Conservation (phyloP, 2,888 invertebrate genomes). For the Mantis religiosa region DNA sequence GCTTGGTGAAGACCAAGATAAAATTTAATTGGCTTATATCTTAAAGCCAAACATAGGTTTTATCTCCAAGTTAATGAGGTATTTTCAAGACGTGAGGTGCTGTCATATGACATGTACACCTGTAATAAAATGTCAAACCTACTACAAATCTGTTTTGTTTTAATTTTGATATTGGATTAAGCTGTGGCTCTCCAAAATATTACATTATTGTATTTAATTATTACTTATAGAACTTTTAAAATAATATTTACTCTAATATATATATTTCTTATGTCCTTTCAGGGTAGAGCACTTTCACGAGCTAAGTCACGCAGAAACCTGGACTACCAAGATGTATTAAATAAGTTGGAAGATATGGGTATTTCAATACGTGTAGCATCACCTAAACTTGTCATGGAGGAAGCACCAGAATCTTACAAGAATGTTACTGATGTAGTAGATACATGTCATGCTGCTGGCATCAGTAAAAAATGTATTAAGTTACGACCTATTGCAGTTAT, state of each 20-base stretch:
- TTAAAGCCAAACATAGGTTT: too few species aligned
- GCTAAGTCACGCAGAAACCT: conserved; percentile 95
- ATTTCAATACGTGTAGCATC: conserved; percentile 97
- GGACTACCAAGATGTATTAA: conserved; percentile 86
- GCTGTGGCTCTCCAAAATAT: too few species aligned
- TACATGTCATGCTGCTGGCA: conserved; percentile 95
- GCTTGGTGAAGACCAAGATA: too few species aligned
- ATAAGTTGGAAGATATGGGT: conserved; percentile 75
- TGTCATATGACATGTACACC: too few species aligned
- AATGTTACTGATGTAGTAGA: conserved; percentile 99
- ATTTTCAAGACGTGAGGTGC: too few species aligned
- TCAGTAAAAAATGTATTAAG: conserved; percentile 95
- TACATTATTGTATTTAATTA: too few species aligned
- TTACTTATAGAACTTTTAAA: too few species aligned
- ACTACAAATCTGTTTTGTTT: too few species aligned
- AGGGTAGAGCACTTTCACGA: conserved; percentile 94
- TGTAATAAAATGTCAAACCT: too few species aligned
- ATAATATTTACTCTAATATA: neutral
- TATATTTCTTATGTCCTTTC: conserved; percentile 35
- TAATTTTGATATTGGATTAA: too few species aligned
- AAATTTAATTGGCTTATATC: too few species aligned
- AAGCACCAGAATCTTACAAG: conserved; percentile 98
- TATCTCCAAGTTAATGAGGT: too few species aligned
- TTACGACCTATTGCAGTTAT: conserved; percentile 97
- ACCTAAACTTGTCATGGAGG: conserved; percentile 99